Evolutionary conservation across 2,113 vertebrate genomes (phyloP).

Genomic region (Triplophysa rosa): DNA sequence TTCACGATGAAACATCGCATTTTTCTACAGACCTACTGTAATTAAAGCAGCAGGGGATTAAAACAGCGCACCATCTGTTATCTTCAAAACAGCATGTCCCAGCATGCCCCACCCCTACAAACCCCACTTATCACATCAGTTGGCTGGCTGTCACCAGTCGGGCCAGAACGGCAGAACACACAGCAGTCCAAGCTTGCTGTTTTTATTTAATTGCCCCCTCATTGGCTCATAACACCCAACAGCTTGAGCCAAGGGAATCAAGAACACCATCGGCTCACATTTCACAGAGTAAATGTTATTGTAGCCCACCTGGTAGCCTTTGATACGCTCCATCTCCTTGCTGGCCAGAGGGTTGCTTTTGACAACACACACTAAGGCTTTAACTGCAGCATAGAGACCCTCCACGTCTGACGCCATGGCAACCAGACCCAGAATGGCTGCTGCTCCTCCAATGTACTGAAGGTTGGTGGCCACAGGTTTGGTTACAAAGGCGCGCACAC

Average conservation of each 20-base stretch:
- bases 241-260: neutral
- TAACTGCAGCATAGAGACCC: conserved; percentile 95
- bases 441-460: conserved; percentile 94
- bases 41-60: conserved; percentile 8
- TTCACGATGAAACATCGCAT: conserved; percentile 6
- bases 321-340: conserved; percentile 99
- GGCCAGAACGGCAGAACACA: neutral
- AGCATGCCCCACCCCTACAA: conserved; percentile 4
- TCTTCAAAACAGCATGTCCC: conserved; percentile 6
- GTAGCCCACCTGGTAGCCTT: conserved; percentile 89
- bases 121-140: conserved; percentile 15
- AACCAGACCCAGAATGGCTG: conserved; percentile 94
- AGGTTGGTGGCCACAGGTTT: conserved; percentile 94
- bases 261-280: neutral
- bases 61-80: conserved; percentile 27
- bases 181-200: conserved; percentile 1
- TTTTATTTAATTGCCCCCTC: conserved; percentile 24
- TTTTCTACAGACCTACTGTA: conserved; percentile 1
- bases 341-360: conserved; percentile 97
- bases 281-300: conserved; percentile 13
- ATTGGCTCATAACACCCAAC: conserved; percentile 7
- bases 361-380: conserved; percentile 95
- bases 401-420: conserved; percentile 99
- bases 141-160: neutral
- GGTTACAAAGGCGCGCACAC: conserved; percentile 92